Evolutionary conservation across 2,113 vertebrate genomes (phyloP).

Genomic region (Phyllopteryx taeniolatus): DNA sequence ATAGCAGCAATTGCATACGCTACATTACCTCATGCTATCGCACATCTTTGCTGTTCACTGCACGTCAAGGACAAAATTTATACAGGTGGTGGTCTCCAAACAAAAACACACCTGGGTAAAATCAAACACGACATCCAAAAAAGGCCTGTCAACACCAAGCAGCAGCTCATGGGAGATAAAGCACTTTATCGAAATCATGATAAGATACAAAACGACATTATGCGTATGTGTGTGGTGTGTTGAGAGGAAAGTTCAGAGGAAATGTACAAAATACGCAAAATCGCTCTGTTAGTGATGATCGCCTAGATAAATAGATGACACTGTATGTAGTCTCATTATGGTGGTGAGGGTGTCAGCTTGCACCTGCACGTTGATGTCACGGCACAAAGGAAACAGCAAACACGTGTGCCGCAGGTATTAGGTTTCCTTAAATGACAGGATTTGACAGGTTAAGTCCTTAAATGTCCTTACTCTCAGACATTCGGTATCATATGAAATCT

Average conservation of each 20-base stretch:
- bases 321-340: background rate
- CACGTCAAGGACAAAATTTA: slow-evolving; percentile 14
- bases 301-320: background rate
- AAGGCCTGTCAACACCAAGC: slow-evolving; percentile 17
- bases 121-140: slow-evolving; percentile 31
- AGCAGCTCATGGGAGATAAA: slow-evolving; percentile 17
- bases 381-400: slow-evolving; percentile 22
- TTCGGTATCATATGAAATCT: slow-evolving; percentile 1
- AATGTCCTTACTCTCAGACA: slow-evolving; percentile 3
- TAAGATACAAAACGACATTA: background rate
- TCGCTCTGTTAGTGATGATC: background rate
- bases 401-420: slow-evolving; percentile 19
- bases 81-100: slow-evolving; percentile 19
- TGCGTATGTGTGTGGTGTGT: background rate
- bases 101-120: slow-evolving; percentile 68
- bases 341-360: background rate
- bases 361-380: slow-evolving; percentile 42
- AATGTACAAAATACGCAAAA: background rate
- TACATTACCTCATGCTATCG: background rate
- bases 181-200: background rate
- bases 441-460: background rate
- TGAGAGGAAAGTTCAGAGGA: background rate
- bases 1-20: background rate
- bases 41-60: background rate
- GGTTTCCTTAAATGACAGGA: slow-evolving; percentile 23